Evolutionary conservation across 2,797 vertebrate species (phyloP), one percentile per base, ranked within the genome.

Genomic region (Falco peregrinus): DNA sequence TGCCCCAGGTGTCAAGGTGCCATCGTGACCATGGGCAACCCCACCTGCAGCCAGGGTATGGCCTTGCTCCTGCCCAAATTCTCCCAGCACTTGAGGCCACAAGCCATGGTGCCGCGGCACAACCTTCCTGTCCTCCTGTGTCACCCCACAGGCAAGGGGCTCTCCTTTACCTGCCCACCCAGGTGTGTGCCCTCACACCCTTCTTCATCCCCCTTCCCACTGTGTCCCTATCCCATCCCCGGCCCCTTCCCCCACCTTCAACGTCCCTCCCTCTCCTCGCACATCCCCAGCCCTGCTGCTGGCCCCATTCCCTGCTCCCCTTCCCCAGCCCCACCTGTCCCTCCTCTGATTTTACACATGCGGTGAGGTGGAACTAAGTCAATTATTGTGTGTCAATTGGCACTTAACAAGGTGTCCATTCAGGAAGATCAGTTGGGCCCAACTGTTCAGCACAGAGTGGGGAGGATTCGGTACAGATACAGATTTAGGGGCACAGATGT

Each of bases 101-200:
- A 5, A 37, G 33, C 20, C 33, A 43, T 16, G 67, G 25, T 43
- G 4, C 31, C 47, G 54, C 54, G 15, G 64, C 35, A 45, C 16
- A 15, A 20, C 10, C 47, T 61, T 16, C 47, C 33, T 5, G 1
- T 43, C 37, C 47, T 43, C 25, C 80, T 35, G 25, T 25, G 48
- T 59, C 45, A 67, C 16, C 10, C 20, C 50, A 26, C 5, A 51
- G 31, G 35, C 21, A 79, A 41, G 16, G 11, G 41, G 11, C 13
- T 63, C n/a, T 29, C n/a, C 29, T 12, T 33, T 22, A 43, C 37
- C 59, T 16, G 10, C 18, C 25, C 37, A 43, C 35, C 15, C 6
- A 41, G 43, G 10, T 2, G 2, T 60, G 39, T 1, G 1, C 11
- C 11, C 59, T 65, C 2, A 0, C 17, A 25, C 25, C 5, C 7